A percentile compares a stretch with the other conserved stretches of the same genome.
Conservation (phyloP, 2,888 invertebrate species). For the Abrostola tripartita region DNA sequence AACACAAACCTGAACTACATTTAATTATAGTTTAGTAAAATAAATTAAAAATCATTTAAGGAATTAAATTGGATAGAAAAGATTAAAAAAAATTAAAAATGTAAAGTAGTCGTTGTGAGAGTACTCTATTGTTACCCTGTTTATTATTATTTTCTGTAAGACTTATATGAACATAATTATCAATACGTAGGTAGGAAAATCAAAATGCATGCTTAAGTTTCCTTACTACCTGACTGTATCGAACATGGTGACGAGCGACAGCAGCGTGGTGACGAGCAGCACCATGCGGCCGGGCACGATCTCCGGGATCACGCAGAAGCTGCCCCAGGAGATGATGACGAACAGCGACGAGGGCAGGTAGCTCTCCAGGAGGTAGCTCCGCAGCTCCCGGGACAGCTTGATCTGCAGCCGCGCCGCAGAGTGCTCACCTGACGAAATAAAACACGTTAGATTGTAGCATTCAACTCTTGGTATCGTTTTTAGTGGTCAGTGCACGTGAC, state of each 20-base stretch:
- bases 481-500: constrained; percentile 42
- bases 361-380: constrained; percentile 90
- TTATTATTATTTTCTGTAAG: too few relatives aligned
- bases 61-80: too few relatives aligned
- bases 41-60: too few relatives aligned
- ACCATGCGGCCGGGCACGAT: constrained; percentile 91
- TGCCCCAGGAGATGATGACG: constrained; percentile 91
- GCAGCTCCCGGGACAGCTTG: constrained; percentile 88
- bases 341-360: constrained; percentile 90
- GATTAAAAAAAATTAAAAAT: too few relatives aligned
- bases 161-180: too few relatives aligned
- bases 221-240: constrained; percentile 88
- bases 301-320: constrained; percentile 90
- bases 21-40: too few relatives aligned
- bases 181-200: not conserved
- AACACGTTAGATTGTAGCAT: constrained; percentile 15
- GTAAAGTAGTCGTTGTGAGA: too few relatives aligned
- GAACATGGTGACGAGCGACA: constrained; percentile 90
- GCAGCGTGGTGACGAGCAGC: constrained; percentile 89
- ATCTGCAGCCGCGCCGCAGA: constrained; percentile 89
- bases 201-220: constrained; percentile 6
- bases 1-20: too few relatives aligned
- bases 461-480: constrained; percentile 19
- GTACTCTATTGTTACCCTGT: too few relatives aligned
- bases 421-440: constrained; percentile 84